Evolutionary conservation across 2,113 vertebrate species (phyloP).

Genomic region (Hymenochirus boettgeri): DNA sequence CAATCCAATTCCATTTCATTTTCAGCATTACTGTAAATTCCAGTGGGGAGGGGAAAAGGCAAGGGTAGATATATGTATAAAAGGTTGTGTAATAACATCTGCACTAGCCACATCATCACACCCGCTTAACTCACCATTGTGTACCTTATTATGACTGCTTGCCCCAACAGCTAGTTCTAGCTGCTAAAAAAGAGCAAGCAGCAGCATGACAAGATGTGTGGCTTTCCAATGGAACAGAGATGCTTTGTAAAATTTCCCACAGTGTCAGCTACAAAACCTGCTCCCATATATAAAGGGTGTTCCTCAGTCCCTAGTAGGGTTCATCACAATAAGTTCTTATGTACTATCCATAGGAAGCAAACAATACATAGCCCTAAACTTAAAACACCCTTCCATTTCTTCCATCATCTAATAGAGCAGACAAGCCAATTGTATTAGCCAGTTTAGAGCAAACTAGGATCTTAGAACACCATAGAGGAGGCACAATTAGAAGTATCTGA

Average conservation of each 20-base stretch:
- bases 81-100: conserved; percentile 22
- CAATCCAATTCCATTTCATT: conserved; percentile 43
- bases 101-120: conserved; percentile 25
- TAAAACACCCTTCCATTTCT: conserved; percentile 13
- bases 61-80: conserved; percentile 37
- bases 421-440: conserved; percentile 25
- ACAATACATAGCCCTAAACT: conserved; percentile 36
- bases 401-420: conserved; percentile 10
- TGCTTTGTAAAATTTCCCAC: conserved; percentile 8
- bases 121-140: neutral
- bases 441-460: conserved; percentile 15
- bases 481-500: neutral
- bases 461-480: conserved; percentile 1
- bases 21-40: conserved; percentile 36
- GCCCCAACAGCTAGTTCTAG: conserved; percentile 9
- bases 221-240: neutral
- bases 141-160: conserved; percentile 5
- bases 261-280: neutral
- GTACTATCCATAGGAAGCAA: conserved; percentile 20
- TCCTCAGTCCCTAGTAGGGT: neutral
- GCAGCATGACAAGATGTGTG: conserved; percentile 10
- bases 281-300: too few species aligned
- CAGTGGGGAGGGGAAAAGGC: conserved; percentile 21
- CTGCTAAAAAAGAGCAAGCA: conserved; percentile 16
- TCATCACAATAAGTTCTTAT: conserved; percentile 1